Evolutionary conservation across 2,888 invertebrate genomes (phyloP).

Genomic region (Hyles lineata): DNA sequence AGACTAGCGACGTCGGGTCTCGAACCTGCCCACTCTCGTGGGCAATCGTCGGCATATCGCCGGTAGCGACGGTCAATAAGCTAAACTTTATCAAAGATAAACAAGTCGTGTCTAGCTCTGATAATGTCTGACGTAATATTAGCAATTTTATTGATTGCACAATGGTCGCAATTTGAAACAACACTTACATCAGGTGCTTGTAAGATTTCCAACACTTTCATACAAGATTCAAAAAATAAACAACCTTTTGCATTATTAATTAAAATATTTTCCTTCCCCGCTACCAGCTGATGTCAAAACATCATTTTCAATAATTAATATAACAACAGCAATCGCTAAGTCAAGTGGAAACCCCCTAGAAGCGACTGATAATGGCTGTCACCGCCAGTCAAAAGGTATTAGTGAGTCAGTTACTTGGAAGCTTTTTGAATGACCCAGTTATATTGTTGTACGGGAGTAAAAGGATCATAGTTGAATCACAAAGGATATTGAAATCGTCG

Average conservation of each 20-base stretch:
- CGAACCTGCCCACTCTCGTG: not conserved
- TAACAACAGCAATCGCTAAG: not conserved
- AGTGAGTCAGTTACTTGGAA: not conserved
- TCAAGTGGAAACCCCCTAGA: conserved; percentile 1
- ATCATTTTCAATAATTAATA: not conserved
- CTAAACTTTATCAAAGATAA: conserved; percentile 28
- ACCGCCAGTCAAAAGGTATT: not conserved
- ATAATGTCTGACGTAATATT: conserved; percentile 13
- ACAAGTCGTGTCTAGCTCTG: conserved; percentile 14
- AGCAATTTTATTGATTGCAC: conserved; percentile 20
- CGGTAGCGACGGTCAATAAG: conserved; percentile 11
- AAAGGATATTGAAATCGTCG: too few species aligned
- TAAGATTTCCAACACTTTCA: not conserved
- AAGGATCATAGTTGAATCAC: not conserved
- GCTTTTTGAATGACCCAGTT: conserved; percentile 6
- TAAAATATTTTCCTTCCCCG: not conserved
- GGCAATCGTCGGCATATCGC: conserved; percentile 1
- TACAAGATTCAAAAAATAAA: not conserved
- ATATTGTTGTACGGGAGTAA: not conserved
- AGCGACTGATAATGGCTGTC: not conserved
- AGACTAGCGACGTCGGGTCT: not conserved
- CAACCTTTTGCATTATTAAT: not conserved
- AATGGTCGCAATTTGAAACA: conserved; percentile 3
- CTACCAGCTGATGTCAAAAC: not conserved
- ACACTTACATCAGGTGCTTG: conserved; percentile 1